Evolutionary conservation across 1,140 invertebrate genomes (phyloP).

Genomic region (Cyclina sinensis): DNA sequence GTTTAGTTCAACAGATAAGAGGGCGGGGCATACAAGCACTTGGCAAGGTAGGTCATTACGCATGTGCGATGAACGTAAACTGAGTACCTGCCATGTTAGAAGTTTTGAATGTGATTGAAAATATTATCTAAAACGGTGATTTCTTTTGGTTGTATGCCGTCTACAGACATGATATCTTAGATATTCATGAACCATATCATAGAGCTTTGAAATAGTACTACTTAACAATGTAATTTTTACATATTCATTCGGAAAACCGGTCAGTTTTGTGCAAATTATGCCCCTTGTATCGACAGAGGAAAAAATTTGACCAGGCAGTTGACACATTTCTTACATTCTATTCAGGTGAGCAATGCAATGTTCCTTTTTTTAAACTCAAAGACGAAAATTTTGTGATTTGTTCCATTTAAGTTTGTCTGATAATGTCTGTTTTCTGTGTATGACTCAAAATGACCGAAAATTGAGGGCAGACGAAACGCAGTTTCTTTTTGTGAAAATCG

Average conservation of each 20-base stretch:
- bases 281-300: not conserved
- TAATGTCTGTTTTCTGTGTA: too few species aligned
- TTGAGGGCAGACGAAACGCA: too few species aligned
- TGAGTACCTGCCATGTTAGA: conserved; percentile 65
- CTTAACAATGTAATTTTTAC: not conserved
- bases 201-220: not conserved
- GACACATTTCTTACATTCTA: conserved; percentile 46
- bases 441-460: too few species aligned
- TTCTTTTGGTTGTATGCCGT: not conserved
- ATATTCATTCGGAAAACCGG: not conserved
- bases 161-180: not conserved
- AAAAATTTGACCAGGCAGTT: conserved; percentile 34
- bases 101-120: conserved; percentile 22
- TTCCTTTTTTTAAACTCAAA: not conserved
- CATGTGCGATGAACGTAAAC: conserved; percentile 36
- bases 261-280: conserved; percentile 29
- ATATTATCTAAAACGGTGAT: not conserved
- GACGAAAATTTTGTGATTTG: not conserved
- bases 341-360: conserved; percentile 43
- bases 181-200: not conserved
- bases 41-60: conserved; percentile 58
- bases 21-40: conserved; percentile 55
- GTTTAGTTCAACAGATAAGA: not conserved
- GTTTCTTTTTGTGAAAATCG: too few species aligned
- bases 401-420: not conserved